phyloP scores from a whole-genome alignment of 1,140 invertebrate genomes.

The Physella acuta region DNA sequence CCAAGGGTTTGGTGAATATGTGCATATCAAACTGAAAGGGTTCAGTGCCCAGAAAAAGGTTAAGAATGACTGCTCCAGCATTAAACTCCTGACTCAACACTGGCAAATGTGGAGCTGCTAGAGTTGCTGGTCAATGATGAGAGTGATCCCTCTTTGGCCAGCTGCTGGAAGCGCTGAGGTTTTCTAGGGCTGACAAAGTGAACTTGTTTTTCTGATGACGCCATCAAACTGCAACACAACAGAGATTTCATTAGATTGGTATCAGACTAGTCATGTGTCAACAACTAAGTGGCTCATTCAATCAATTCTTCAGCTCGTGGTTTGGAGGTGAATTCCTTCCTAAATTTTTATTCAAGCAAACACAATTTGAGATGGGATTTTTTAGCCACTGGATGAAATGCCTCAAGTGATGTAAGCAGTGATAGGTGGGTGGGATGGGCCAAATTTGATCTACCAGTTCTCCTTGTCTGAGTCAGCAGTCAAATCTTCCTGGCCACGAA shows the following conservation, averaged over 20 bases:
- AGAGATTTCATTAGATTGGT: too few relatives aligned
- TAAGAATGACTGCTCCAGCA: not conserved
- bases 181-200: constrained; percentile 35
- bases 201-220: constrained; percentile 23
- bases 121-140: constrained; percentile 48
- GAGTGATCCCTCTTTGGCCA: constrained; percentile 37
- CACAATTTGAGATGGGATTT: not conserved
- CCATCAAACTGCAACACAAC: not conserved
- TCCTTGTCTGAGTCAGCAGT: constrained; percentile 40
- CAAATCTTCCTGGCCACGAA: constrained; percentile 41
- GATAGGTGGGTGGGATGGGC: not conserved
- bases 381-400: not conserved
- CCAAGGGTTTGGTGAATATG: too few relatives aligned
- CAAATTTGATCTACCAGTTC: constrained; percentile 31
- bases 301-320: not conserved
- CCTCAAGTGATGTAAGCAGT: not conserved
- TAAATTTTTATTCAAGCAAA: not conserved
- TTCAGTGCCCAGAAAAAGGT: not conserved
- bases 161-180: constrained; percentile 24
- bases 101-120: constrained; percentile 30
- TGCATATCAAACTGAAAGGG: not conserved
- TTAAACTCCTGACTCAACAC: constrained; percentile 29
- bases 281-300: not conserved
- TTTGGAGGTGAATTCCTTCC: not conserved
- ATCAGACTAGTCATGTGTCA: not conserved